phyloP scores from a whole-genome alignment of 2,113 vertebrate species.

The Cromileptes altivelis region DNA sequence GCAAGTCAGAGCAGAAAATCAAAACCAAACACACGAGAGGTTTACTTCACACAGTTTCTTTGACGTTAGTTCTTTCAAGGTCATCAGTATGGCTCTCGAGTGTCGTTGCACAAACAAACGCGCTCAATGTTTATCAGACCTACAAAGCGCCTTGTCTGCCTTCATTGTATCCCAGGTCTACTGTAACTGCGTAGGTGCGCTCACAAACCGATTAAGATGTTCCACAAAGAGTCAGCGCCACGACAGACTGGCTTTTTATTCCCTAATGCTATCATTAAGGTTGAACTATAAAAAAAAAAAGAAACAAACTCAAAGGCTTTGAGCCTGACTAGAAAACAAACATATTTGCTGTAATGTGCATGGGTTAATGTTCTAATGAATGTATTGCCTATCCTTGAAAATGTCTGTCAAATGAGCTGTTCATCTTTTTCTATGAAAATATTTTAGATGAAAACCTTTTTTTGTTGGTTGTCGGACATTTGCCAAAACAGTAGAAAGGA shows the following conservation, averaged over 20 bases:
- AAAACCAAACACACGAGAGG: slow-evolving; percentile 18
- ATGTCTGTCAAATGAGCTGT: slow-evolving; percentile 45
- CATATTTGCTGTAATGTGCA: slow-evolving; percentile 51
- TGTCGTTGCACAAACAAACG: slow-evolving; percentile 6
- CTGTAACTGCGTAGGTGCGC: slow-evolving; percentile 3
- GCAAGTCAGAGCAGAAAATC: slow-evolving; percentile 19
- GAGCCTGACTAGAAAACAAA: slow-evolving; percentile 17
- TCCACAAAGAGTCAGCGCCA: slow-evolving; percentile 13
- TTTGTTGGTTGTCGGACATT: slow-evolving; percentile 46
- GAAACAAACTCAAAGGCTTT: slow-evolving; percentile 15
- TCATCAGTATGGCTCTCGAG: slow-evolving; percentile 16
- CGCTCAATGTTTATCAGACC: slow-evolving; percentile 29
- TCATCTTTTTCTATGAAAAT: slow-evolving; percentile 56
- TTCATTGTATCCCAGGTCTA: slow-evolving; percentile 51
- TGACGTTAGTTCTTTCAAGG: slow-evolving; percentile 6
- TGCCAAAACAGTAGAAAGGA: slow-evolving; percentile 48
- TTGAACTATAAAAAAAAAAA: slow-evolving; percentile 20
- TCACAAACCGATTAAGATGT: slow-evolving; percentile 30
- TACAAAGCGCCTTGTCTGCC: slow-evolving; percentile 65
- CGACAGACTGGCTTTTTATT: slow-evolving; percentile 1
- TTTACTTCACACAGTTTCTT: slow-evolving; percentile 29
- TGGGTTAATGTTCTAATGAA: slow-evolving; percentile 62
- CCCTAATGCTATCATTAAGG: slow-evolving; percentile 8
- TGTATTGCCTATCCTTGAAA: slow-evolving; percentile 62
- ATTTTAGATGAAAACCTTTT: slow-evolving; percentile 47